Evolutionary conservation across 2,888 invertebrate genomes (phyloP).

Genomic region (Polydesmus complanatus): DNA sequence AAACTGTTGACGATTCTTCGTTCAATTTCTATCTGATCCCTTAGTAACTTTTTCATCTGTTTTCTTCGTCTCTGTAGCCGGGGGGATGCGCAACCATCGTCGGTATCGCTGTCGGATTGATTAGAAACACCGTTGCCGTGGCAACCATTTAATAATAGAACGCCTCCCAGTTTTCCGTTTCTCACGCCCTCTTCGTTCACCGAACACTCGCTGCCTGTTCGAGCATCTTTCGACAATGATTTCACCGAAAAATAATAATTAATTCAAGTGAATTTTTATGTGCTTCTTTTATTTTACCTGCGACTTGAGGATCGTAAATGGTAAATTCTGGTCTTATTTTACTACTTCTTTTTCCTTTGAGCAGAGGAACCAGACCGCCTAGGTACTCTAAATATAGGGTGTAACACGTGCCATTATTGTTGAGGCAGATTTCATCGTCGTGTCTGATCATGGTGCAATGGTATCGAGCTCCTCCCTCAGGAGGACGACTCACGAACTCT

Average conservation of each 20-base stretch:
- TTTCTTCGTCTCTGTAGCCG: slow-evolving; percentile 56
- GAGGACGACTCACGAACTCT: slow-evolving; percentile 86
- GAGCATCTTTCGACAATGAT: background rate
- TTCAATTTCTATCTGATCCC: slow-evolving; percentile 18
- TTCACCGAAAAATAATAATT: no score
- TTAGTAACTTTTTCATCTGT: slow-evolving; percentile 28
- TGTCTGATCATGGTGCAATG: slow-evolving; percentile 97
- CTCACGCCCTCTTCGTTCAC: slow-evolving; percentile 8
- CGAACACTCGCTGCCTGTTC: background rate
- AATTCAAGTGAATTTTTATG: no score
- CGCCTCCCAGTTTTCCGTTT: background rate
- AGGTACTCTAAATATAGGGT: slow-evolving; percentile 76
- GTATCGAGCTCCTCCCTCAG: slow-evolving; percentile 64
- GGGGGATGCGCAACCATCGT: slow-evolving; percentile 66
- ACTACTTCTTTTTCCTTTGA: slow-evolving; percentile 89
- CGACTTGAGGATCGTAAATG: slow-evolving; percentile 73
- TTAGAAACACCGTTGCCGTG: slow-evolving; percentile 29
- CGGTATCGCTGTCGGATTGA: slow-evolving; percentile 51
- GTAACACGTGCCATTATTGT: slow-evolving; percentile 34
- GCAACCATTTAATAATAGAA: slow-evolving; percentile 8
- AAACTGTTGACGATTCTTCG: slow-evolving; percentile 44
- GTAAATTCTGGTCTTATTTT: slow-evolving; percentile 97
- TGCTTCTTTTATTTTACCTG: slow-evolving; percentile 12
- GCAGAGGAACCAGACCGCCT: slow-evolving; percentile 86
- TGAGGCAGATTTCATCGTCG: slow-evolving; percentile 52